Conservation (phyloP, 2,113 vertebrate species). For the Ramphastos sulfuratus region DNA sequence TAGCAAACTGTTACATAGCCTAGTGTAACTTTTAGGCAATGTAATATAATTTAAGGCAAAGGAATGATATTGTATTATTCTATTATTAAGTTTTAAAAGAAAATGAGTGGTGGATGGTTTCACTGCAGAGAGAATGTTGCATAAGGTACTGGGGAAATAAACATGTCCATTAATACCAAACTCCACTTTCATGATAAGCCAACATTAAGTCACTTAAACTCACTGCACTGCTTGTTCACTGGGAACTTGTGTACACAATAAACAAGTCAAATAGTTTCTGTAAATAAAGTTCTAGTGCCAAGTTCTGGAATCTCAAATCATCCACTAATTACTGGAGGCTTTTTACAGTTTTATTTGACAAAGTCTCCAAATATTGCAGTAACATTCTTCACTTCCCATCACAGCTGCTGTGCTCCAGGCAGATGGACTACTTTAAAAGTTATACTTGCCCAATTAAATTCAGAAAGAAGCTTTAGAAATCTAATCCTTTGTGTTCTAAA, state of each 20-base stretch:
- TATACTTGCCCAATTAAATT: slow-evolving; percentile 46
- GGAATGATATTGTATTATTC: background rate
- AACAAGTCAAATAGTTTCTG: slow-evolving; percentile 7
- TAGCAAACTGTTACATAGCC: background rate
- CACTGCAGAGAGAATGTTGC: background rate
- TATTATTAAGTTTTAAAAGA: background rate
- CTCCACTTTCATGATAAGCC: background rate
- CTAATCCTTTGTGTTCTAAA: slow-evolving; percentile 24
- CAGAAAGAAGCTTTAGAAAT: slow-evolving; percentile 14
- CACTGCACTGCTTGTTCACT: background rate
- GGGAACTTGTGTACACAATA: background rate
- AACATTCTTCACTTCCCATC: background rate
- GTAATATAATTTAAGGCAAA: background rate
- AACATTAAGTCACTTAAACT: background rate
- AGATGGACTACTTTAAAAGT: slow-evolving; percentile 32
- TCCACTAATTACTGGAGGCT: slow-evolving; percentile 26
- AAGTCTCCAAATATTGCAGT: slow-evolving; percentile 34
- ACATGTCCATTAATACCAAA: background rate
- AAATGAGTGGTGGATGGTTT: background rate
- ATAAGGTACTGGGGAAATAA: background rate
- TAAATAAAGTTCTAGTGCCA: slow-evolving; percentile 18
- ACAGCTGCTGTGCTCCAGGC: slow-evolving; percentile 53
- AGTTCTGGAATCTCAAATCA: background rate
- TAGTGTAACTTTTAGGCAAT: background rate
- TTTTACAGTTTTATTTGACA: slow-evolving; percentile 14